A percentile compares a stretch with the other conserved stretches of the same genome.
These are phyloP conservation scores for Meloidogyne hapla DNA, from an alignment of 1,140 invertebrate species.

Conservation along the genomic window DNA sequence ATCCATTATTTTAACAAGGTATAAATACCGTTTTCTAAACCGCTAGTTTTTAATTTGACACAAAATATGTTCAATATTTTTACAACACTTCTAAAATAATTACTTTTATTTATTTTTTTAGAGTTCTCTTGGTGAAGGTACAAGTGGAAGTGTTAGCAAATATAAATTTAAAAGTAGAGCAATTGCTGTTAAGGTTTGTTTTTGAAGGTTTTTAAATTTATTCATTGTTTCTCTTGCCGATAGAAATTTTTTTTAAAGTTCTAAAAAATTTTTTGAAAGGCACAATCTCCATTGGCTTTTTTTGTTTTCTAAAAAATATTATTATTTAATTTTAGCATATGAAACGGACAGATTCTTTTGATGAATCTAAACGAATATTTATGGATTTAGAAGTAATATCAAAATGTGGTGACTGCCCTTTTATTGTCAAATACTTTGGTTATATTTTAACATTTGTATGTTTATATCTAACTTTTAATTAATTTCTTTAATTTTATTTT, in stretches of 20 bases:
- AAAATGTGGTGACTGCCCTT: slow-evolving; percentile 91
- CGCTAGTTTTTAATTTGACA: too few relatives aligned
- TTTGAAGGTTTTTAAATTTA: too few relatives aligned
- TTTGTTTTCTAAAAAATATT: too few relatives aligned
- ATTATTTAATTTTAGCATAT: slow-evolving; percentile 77
- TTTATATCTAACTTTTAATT: too few relatives aligned
- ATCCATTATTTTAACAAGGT: too few relatives aligned
- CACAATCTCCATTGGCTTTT: too few relatives aligned
- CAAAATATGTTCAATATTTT: too few relatives aligned
- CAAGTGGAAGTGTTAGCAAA: slow-evolving; percentile 43
- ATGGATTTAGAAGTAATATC: slow-evolving; percentile 97
- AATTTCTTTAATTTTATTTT: too few relatives aligned
- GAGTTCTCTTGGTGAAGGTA: slow-evolving; percentile 34
- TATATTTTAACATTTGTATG: slow-evolving; percentile 85
- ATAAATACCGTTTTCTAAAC: too few relatives aligned
- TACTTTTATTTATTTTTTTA: neutral
- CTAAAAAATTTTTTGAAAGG: too few relatives aligned
- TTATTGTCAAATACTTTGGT: slow-evolving; percentile 92
- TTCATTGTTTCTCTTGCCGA: too few relatives aligned
- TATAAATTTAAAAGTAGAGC: slow-evolving; percentile 26
- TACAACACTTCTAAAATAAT: too few relatives aligned
- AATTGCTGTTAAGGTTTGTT: slow-evolving; percentile 48
- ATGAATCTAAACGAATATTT: slow-evolving; percentile 94
- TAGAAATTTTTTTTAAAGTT: neutral
- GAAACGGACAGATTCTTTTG: slow-evolving; percentile 88